Percentiles rank a stretch among this genome's conserved stretches.
phyloP scores from a whole-genome alignment of 1,140 invertebrate genomes.

The Polypedilum pembai region DNA sequence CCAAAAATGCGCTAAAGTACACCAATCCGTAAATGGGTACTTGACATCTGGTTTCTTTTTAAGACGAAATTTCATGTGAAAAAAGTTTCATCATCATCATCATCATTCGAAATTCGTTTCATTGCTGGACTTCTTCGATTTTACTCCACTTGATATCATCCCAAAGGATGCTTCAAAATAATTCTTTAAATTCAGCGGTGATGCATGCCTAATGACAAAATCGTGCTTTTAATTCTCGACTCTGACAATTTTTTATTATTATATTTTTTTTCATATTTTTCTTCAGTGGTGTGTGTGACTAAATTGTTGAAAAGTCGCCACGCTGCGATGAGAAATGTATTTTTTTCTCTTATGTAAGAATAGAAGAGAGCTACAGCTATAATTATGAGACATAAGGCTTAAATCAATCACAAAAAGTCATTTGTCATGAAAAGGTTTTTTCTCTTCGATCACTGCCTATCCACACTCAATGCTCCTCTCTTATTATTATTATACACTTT shows the following conservation, averaged over 20 bases:
- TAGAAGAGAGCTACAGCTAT: not conserved
- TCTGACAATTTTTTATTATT: conserved; percentile 12
- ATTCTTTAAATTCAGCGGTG: not conserved
- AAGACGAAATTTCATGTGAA: not conserved
- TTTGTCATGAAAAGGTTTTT: conserved; percentile 26
- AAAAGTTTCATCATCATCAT: not conserved
- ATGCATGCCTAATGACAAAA: conserved; percentile 23
- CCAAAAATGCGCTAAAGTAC: no score
- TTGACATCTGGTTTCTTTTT: no score
- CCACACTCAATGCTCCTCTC: not conserved
- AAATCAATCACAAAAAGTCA: conserved; percentile 20
- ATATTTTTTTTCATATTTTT: no score
- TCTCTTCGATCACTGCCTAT: not conserved
- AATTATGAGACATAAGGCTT: conserved; percentile 27
- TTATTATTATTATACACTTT: conserved; percentile 1
- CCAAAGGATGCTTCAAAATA: not conserved
- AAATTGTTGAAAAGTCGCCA: conserved; percentile 12
- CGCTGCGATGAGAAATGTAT: not conserved
- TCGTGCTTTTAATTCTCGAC: not conserved
- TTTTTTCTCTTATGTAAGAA: not conserved
- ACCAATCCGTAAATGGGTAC: no score
- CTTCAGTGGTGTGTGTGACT: not conserved
- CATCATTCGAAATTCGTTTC: not conserved
- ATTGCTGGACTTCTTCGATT: not conserved
- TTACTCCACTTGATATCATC: conserved; percentile 10